Conservation (phyloP, 1,140 invertebrate species). For the Agraylea sexmaculata region DNA sequence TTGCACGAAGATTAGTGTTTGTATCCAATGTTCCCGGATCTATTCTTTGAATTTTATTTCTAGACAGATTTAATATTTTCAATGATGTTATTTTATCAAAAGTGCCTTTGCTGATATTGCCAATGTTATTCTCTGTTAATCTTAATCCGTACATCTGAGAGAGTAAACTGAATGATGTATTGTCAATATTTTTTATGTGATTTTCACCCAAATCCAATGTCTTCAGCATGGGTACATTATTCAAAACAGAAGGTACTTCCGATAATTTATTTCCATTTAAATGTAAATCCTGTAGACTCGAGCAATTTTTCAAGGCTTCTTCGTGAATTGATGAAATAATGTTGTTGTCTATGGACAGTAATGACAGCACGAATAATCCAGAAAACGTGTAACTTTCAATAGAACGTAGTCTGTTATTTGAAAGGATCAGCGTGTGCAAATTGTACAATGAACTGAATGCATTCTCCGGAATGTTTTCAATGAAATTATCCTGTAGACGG, state of each 20-base stretch:
- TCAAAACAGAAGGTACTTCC: slow-evolving; percentile 72
- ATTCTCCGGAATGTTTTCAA: slow-evolving; percentile 68
- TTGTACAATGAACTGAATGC: slow-evolving; percentile 70
- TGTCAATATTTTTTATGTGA: slow-evolving; percentile 69
- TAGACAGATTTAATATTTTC: slow-evolving; percentile 77
- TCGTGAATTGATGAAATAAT: slow-evolving; percentile 62
- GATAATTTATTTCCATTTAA: slow-evolving; percentile 77
- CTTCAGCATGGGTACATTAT: slow-evolving; percentile 66
- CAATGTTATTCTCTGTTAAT: slow-evolving; percentile 78
- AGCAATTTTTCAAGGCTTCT: slow-evolving; percentile 72
- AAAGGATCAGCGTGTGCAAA: slow-evolving; percentile 74
- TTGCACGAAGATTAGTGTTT: slow-evolving; percentile 73
- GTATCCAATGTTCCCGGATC: slow-evolving; percentile 74
- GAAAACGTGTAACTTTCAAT: slow-evolving; percentile 68
- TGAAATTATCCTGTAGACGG: slow-evolving; percentile 69
- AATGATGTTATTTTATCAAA: slow-evolving; percentile 73
- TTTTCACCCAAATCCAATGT: slow-evolving; percentile 84
- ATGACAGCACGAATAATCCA: slow-evolving; percentile 61
- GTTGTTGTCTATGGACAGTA: slow-evolving; percentile 78
- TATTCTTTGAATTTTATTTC: slow-evolving; percentile 77
- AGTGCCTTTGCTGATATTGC: slow-evolving; percentile 71
- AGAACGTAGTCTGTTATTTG: slow-evolving; percentile 69
- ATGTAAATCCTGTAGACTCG: slow-evolving; percentile 76
- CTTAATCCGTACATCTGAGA: slow-evolving; percentile 72
- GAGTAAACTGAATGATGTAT: slow-evolving; percentile 68